A percentile compares a stretch with the other conserved stretches of the same genome.
These are phyloP conservation scores for Lamproptera curius DNA, from an alignment of 2,888 invertebrate genomes.

Conservation along the genomic window DNA sequence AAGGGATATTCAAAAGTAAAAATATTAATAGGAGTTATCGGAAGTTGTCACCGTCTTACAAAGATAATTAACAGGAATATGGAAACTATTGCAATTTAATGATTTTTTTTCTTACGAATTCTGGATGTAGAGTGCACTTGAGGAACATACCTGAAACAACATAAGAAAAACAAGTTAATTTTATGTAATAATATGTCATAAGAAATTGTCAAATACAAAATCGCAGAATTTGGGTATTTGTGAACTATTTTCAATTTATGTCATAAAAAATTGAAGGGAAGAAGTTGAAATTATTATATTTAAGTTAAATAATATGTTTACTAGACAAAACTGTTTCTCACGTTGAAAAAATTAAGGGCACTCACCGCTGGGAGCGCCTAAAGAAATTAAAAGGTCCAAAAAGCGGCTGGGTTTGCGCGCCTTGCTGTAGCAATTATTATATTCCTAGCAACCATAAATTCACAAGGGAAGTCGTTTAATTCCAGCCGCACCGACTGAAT, in stretches of 20 bases:
- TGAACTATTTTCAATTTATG: neutral
- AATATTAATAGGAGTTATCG: too few species aligned
- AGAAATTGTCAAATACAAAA: too few species aligned
- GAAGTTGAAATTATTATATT: neutral
- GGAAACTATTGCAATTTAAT: too few species aligned
- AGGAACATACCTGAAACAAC: neutral
- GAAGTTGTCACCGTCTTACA: too few species aligned
- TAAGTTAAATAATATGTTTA: neutral
- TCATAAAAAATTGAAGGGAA: neutral
- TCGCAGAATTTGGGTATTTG: neutral
- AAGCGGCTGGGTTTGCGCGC: constrained; percentile 18
- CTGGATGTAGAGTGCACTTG: too few species aligned
- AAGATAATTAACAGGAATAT: too few species aligned
- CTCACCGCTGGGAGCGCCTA: constrained; percentile 5
- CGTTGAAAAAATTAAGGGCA: neutral
- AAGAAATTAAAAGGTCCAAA: constrained; percentile 23
- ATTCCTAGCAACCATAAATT: constrained; percentile 46
- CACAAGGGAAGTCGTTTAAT: constrained; percentile 56
- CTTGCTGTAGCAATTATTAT: constrained; percentile 48
- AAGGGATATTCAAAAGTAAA: too few species aligned
- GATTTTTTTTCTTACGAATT: too few species aligned
- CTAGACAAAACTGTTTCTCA: neutral
- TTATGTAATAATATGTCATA: too few species aligned
- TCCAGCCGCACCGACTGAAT: constrained; percentile 38
- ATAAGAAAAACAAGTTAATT: neutral